phyloP scores from a whole-genome alignment of 2,797 vertebrate species.

The Melanitta fusca region DNA sequence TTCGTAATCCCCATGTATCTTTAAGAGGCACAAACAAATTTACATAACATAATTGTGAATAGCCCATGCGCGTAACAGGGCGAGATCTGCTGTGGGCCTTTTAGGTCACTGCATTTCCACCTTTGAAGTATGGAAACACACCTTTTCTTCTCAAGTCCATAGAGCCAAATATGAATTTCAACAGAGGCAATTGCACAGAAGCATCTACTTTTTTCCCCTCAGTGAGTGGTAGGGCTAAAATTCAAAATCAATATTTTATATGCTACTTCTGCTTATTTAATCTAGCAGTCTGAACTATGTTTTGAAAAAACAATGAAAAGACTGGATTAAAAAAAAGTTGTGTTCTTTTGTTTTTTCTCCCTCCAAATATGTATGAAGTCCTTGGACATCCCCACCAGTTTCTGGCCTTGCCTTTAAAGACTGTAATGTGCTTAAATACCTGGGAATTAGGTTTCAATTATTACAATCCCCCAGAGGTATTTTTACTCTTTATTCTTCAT shows the following conservation, averaged over 20 bases:
- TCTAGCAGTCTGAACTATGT: background rate
- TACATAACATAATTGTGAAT: background rate
- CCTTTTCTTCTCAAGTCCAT: background rate
- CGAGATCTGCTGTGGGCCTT: background rate
- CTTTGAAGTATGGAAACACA: background rate
- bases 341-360: background rate
- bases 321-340: background rate
- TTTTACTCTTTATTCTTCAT: conserved; percentile 48
- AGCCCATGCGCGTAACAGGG: background rate
- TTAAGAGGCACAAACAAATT: background rate
- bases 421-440: conserved; percentile 40
- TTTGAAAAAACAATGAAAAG: background rate
- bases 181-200: background rate
- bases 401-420: conserved; percentile 45
- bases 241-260: background rate
- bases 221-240: background rate
- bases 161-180: background rate
- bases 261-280: background rate
- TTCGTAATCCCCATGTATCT: background rate
- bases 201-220: background rate
- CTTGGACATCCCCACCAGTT: conserved; percentile 26
- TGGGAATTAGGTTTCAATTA: conserved; percentile 56
- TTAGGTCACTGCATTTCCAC: background rate
- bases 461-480: conserved; percentile 11
- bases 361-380: background rate